Conservation (phyloP, 2,888 invertebrate species). For the Torymus tubicola region DNA sequence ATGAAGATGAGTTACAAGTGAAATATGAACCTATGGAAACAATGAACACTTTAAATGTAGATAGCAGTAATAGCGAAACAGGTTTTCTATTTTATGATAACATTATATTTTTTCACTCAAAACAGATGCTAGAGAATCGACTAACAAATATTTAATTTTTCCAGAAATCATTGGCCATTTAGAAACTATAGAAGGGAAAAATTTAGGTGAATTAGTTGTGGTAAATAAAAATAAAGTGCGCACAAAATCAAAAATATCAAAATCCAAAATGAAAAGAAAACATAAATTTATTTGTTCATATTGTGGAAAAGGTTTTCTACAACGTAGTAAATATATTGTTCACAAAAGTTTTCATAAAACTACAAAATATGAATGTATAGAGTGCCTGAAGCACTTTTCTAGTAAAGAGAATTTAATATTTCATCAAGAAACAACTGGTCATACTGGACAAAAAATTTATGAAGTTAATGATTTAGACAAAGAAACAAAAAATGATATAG, state of each 20-base stretch:
- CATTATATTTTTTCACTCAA: constrained; percentile 6
- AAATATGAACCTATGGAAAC: constrained; percentile 68
- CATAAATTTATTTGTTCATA: constrained; percentile 78
- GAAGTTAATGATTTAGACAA: constrained; percentile 66
- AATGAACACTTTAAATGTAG: constrained; percentile 63
- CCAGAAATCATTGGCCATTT: constrained; percentile 83
- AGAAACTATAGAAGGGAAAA: constrained; percentile 80
- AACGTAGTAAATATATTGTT: constrained; percentile 77
- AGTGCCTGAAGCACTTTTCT: constrained; percentile 78
- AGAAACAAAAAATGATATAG: background rate
- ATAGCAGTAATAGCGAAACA: constrained; percentile 66
- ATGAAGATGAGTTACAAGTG: constrained; percentile 77
- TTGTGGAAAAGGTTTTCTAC: constrained; percentile 78
- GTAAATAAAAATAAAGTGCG: constrained; percentile 79
- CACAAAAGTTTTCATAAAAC: constrained; percentile 80
- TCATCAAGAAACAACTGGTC: constrained; percentile 80
- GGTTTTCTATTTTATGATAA: constrained; percentile 59
- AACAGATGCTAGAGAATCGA: background rate
- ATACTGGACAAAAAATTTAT: constrained; percentile 78
- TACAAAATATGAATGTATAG: constrained; percentile 80
- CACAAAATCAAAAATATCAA: constrained; percentile 77
- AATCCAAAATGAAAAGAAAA: constrained; percentile 63
- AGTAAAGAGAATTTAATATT: constrained; percentile 77
- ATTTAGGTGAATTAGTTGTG: constrained; percentile 81
- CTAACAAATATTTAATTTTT: constrained; percentile 26